These are phyloP conservation scores for Branchipolynoe longqiensis DNA, from an alignment of 2,888 invertebrate genomes.

Conservation along the genomic window DNA sequence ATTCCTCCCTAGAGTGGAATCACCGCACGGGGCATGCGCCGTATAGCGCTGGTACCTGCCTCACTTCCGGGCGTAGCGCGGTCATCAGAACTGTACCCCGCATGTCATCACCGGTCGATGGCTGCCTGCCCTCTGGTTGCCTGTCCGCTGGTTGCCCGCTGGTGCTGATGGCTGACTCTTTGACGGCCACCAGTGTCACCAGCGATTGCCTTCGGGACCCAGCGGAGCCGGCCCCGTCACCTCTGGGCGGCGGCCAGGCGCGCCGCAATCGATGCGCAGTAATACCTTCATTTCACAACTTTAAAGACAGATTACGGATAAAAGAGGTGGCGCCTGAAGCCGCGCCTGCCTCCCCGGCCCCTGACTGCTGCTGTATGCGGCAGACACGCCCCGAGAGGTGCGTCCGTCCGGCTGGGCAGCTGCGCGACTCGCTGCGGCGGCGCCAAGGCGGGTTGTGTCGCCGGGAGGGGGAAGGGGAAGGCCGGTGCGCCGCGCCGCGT, in stretches of 20 bases:
- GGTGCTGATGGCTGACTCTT: not conserved
- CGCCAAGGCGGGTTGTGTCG: too few species aligned
- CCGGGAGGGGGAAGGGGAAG: too few species aligned
- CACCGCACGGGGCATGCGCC: not conserved
- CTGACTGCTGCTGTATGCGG: too few species aligned
- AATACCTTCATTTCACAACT: conserved; percentile 58
- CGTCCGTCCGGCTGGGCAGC: not conserved
- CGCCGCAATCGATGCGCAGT: conserved; percentile 23
- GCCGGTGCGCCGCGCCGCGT: not conserved
- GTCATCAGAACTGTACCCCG: too few species aligned
- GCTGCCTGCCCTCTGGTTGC: not conserved
- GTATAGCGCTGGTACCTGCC: too few species aligned
- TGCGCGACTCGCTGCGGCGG: not conserved
- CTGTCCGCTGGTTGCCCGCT: not conserved
- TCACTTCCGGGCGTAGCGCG: too few species aligned
- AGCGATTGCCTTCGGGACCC: conserved; percentile 18
- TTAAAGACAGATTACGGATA: conserved; percentile 54
- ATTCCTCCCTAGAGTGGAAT: not conserved
- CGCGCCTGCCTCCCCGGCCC: not conserved
- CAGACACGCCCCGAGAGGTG: too few species aligned
- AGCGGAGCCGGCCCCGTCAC: not conserved
- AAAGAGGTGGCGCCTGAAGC: not conserved
- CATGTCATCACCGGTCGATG: too few species aligned
- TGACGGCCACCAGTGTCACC: conserved; percentile 39
- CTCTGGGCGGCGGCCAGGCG: conserved; percentile 1